Percentiles rank a stretch among this genome's conserved stretches.
Conservation (phyloP, 53 echinoderm and acorn worm genomes). For the Astropecten irregularis region DNA sequence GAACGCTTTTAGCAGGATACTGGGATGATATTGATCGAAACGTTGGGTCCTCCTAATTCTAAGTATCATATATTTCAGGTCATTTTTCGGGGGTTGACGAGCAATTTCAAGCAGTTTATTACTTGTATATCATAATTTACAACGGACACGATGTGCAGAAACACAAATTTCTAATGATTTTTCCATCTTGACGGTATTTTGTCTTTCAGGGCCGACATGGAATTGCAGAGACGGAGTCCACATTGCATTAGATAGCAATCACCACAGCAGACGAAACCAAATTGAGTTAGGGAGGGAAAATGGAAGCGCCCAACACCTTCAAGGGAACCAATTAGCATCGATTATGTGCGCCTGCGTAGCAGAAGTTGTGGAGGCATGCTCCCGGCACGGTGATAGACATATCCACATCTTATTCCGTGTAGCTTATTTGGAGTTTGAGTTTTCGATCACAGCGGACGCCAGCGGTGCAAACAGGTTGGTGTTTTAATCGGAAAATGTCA, state of each 20-base stretch:
- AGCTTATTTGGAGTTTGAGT: not conserved
- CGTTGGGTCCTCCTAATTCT: too few relatives aligned
- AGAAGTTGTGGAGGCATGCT: slow-evolving; percentile 1
- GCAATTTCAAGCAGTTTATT: too few relatives aligned
- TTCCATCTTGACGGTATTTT: too few relatives aligned
- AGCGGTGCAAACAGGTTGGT: slow-evolving; percentile 4
- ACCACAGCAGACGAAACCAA: slow-evolving; percentile 8
- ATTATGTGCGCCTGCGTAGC: slow-evolving; percentile 50
- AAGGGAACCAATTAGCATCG: slow-evolving; percentile 37
- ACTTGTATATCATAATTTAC: too few relatives aligned
- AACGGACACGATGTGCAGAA: too few relatives aligned
- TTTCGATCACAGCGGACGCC: slow-evolving; percentile 19
- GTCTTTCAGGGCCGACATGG: not conserved
- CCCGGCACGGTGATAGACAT: not conserved
- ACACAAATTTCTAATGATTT: too few relatives aligned
- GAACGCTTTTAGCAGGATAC: too few relatives aligned
- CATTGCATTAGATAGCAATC: slow-evolving; percentile 12
- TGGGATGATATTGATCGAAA: too few relatives aligned
- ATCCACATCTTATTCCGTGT: not conserved
- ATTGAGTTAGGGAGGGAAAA: slow-evolving; percentile 37
- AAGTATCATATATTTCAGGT: too few relatives aligned
- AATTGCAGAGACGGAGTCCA: not conserved
- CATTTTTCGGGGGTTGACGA: too few relatives aligned
- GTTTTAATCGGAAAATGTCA: not conserved
- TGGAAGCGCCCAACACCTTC: slow-evolving; percentile 36